Conservation (phyloP, 2,888 invertebrate species). For the Nipponacmea schrenckii region DNA sequence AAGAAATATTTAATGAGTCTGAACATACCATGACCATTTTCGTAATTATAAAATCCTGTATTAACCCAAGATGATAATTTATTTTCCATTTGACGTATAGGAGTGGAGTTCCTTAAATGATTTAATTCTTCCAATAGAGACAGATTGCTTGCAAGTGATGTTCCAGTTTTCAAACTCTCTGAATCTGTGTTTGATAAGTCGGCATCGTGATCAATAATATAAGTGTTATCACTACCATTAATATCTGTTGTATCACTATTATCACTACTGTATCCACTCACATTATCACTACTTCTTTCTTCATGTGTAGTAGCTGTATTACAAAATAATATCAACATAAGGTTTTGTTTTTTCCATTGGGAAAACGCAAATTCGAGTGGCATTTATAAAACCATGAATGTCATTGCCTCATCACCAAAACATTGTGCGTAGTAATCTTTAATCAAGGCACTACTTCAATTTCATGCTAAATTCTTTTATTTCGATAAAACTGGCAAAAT, state of each 20-base stretch:
- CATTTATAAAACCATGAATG: too few species aligned
- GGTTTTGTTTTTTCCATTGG: too few species aligned
- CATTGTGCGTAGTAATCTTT: too few species aligned
- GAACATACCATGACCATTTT: not conserved
- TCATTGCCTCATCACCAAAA: too few species aligned
- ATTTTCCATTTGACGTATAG: slow-evolving; percentile 27
- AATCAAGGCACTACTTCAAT: too few species aligned
- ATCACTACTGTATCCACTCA: slow-evolving; percentile 1
- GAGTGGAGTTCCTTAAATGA: slow-evolving; percentile 34
- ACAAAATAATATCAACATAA: too few species aligned
- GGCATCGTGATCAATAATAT: not conserved
- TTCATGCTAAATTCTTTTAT: too few species aligned
- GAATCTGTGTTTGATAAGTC: not conserved
- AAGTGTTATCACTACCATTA: not conserved
- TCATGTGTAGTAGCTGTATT: not conserved
- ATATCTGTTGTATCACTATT: not conserved
- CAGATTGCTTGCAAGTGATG: not conserved
- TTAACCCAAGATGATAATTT: slow-evolving; percentile 30
- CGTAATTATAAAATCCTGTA: slow-evolving; percentile 25
- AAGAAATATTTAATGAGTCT: too few species aligned
- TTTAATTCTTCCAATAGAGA: slow-evolving; percentile 29
- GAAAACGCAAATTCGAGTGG: too few species aligned
- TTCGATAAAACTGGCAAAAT: too few species aligned
- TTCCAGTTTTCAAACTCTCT: not conserved
- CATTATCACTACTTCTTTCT: not conserved